Percentiles rank a stretch among this genome's conserved stretches.
These are phyloP conservation scores for Liparis tanakae DNA, from an alignment of 2,797 vertebrate genomes.

Conservation along the genomic window DNA sequence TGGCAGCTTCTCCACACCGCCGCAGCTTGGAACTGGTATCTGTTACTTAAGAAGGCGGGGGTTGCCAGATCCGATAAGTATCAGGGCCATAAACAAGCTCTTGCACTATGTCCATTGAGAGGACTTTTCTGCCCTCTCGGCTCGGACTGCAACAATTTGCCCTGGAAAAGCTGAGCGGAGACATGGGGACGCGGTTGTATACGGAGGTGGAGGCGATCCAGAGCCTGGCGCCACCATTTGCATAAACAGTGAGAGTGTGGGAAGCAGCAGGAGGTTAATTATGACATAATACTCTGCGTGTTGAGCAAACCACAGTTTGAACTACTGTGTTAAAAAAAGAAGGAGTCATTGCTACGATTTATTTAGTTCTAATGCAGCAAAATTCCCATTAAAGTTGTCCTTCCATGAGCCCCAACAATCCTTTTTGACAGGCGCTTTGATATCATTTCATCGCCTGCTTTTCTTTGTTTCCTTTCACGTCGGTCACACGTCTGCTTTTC, in stretches of 20 bases:
- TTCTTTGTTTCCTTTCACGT: background rate
- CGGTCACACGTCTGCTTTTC: background rate
- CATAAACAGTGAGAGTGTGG: constrained; percentile 62
- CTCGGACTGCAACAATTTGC: constrained; percentile 17
- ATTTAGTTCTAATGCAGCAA: background rate
- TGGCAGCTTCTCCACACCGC: constrained; percentile 19
- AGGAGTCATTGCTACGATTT: background rate
- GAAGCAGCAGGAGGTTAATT: constrained; percentile 58
- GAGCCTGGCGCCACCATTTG: constrained; percentile 62
- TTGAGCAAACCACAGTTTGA: constrained; percentile 50
- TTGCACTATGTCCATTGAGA: constrained; percentile 34
- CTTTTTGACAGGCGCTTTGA: background rate
- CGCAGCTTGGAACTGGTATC: constrained; percentile 22
- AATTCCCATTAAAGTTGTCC: background rate
- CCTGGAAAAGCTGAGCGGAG: constrained; percentile 22
- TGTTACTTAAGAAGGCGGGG: constrained; percentile 36
- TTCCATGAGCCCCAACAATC: background rate
- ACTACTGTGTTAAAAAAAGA: background rate
- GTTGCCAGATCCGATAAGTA: constrained; percentile 67
- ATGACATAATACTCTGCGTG: constrained; percentile 49
- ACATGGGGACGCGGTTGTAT: constrained; percentile 31
- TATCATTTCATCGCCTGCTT: background rate
- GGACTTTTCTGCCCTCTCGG: constrained; percentile 49
- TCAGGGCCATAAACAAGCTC: constrained; percentile 28
- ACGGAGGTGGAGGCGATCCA: constrained; percentile 39